Evolutionary conservation across 2,888 invertebrate species (phyloP), one percentile per base, ranked within the genome.

Genomic region (Andrena chrysosceles): DNA sequence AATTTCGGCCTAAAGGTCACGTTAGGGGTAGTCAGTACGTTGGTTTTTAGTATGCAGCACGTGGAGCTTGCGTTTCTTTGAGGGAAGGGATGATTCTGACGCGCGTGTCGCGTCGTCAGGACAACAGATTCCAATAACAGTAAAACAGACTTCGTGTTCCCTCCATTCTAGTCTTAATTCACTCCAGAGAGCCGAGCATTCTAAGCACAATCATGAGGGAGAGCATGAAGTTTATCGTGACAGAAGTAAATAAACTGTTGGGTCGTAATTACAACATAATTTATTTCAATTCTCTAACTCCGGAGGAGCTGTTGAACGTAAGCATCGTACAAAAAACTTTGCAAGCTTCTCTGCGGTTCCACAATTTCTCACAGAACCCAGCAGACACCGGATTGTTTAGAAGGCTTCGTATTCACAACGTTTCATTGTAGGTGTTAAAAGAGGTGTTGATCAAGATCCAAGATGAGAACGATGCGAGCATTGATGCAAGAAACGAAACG

Each of bases 201-300:
- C 8, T 1, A 49, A 13, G 2, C 10, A 48, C 54, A 77, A 88
- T 72, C 71, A 96, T 96, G 96, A 95, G 95, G 62, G 96, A 96
- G 85, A 95, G 96, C 93, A 95, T 96, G 86, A 96, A 96, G 93
- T 96, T 95, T 89, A 95, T 96, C 83, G 96, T 98, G 63, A 95
- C 95, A 82, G 97, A 97, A 94, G 92, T 98, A 82, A 98, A 97
- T 92, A 95, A 96, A 88, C 95, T 95, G 64, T 96, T 98, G 88
- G 96, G 95, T 70, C 96, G 96, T 89, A 96, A 96, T 91, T 97
- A 96, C 91, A 98, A 97, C 91, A 94, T 98, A 81, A 97, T 98
- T 90, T 97, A 97, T 87, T 98, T 98, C 93, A 98, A 98, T 94
- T 96, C 97, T 5, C 94, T 98, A 79, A 96, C 96, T 81, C 96